These are phyloP conservation scores for Nyctibius bracteatus DNA, from an alignment of 2,113 vertebrate species.

Conservation along the genomic window DNA sequence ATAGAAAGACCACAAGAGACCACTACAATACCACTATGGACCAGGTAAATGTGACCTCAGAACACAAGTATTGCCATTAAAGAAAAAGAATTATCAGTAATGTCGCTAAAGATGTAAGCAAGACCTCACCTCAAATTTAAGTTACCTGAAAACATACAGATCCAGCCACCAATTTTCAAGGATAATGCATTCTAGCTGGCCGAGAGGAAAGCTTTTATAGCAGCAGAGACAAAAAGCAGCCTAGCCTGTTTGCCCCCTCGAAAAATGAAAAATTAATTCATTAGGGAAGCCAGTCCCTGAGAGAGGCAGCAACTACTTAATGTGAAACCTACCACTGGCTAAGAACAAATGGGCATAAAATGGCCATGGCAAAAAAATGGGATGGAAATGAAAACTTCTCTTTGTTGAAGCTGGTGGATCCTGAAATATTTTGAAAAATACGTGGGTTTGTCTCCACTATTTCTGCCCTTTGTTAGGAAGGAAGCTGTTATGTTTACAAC, in stretches of 20 bases:
- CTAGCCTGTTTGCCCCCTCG: background rate
- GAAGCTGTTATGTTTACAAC: background rate
- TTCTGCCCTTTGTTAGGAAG: background rate
- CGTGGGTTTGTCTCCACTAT: background rate
- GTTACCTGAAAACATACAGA: background rate
- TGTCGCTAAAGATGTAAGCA: background rate
- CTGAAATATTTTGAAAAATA: background rate
- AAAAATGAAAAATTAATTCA: background rate
- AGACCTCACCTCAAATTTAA: background rate
- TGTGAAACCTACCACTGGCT: background rate
- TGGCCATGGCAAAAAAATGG: background rate
- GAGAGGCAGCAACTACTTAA: background rate
- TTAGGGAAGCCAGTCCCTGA: background rate
- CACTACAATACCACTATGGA: fast-evolving
- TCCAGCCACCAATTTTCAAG: background rate
- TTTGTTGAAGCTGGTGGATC: background rate
- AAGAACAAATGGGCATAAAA: background rate
- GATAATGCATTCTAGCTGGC: background rate
- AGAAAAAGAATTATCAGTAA: background rate
- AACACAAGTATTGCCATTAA: background rate
- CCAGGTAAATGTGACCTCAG: background rate
- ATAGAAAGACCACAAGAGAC: background rate
- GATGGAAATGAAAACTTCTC: background rate
- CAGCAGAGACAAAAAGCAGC: background rate
- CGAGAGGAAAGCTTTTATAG: background rate